phyloP scores from a whole-genome alignment of 2,888 invertebrate species.

The Pseudolycoriella hygida region DNA sequence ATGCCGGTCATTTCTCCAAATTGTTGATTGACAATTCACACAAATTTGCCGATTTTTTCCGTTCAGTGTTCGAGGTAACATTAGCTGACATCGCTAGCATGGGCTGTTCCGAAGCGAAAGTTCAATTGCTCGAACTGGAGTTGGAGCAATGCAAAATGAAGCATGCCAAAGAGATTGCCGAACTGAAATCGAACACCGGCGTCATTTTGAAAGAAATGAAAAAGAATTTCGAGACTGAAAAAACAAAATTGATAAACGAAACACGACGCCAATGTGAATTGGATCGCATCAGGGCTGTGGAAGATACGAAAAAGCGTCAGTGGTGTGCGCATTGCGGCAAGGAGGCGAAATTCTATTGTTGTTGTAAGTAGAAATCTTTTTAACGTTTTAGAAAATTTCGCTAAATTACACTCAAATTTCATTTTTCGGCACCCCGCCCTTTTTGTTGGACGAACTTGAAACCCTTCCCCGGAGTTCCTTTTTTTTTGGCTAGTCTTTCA shows the following conservation, averaged over 20 bases:
- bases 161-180: slow-evolving; percentile 54
- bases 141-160: slow-evolving; percentile 52
- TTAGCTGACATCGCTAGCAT: slow-evolving; percentile 41
- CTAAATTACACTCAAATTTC: no score
- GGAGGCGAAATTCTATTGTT: slow-evolving; percentile 85
- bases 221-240: slow-evolving; percentile 50
- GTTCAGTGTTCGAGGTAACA: slow-evolving; percentile 48
- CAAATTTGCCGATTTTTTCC: slow-evolving; percentile 50
- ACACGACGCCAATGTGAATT: slow-evolving; percentile 44
- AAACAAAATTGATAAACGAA: slow-evolving; percentile 43
- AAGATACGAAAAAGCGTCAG: slow-evolving; percentile 67
- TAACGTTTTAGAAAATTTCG: no score
- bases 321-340: slow-evolving; percentile 83
- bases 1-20: slow-evolving; percentile 37
- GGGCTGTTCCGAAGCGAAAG: slow-evolving; percentile 33
- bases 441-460: no score
- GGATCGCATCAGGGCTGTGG: slow-evolving; percentile 51
- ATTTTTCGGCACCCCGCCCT: no score
- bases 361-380: no score
- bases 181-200: slow-evolving; percentile 47
- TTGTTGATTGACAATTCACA: slow-evolving; percentile 39
- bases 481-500: no score
- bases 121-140: slow-evolving; percentile 43
- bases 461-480: no score
- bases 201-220: slow-evolving; percentile 50